These are phyloP conservation scores for Campylomormyrus numenius DNA, from an alignment of 2,113 vertebrate genomes.

Conservation along the genomic window DNA sequence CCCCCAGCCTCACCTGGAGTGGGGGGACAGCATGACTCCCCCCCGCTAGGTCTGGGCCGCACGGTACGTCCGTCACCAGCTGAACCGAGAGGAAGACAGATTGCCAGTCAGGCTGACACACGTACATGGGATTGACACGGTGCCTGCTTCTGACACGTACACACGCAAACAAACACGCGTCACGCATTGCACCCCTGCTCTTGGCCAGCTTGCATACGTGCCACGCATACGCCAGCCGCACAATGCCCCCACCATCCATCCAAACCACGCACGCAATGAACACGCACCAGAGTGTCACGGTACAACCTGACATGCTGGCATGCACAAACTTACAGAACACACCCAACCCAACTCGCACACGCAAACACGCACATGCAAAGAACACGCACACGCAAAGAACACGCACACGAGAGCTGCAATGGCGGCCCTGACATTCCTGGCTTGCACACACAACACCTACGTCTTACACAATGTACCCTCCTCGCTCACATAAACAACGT, in stretches of 20 bases:
- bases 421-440: not conserved
- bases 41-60: not conserved
- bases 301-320: not conserved
- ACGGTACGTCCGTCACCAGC: conserved; percentile 22
- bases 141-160: not conserved
- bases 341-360: not conserved
- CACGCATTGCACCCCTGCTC: not conserved
- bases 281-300: not conserved
- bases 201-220: not conserved
- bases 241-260: not conserved
- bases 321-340: not conserved
- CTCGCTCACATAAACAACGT: not conserved
- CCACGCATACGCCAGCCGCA: not conserved
- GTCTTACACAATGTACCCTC: not conserved
- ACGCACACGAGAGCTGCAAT: not conserved
- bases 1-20: not conserved
- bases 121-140: not conserved
- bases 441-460: not conserved
- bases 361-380: not conserved
- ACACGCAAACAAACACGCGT: not conserved
- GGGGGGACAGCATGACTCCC: not conserved
- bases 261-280: not conserved
- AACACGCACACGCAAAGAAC: not conserved
- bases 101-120: not conserved
- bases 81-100: conserved; percentile 34